Evolutionary conservation across 2,797 vertebrate genomes (phyloP).

Genomic region (Iguana delicatissima): DNA sequence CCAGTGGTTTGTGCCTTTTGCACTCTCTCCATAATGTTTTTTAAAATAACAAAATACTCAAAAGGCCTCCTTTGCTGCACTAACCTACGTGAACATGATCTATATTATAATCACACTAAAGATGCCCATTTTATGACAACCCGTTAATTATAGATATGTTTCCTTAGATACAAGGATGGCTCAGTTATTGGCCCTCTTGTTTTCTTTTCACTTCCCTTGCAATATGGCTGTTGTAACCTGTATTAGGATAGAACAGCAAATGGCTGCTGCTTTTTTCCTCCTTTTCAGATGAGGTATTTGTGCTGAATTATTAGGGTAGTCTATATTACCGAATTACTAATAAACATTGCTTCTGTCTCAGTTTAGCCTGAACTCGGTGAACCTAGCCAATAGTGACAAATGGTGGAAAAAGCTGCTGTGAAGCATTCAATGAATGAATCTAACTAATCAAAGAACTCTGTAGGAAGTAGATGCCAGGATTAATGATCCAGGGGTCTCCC

Average conservation of each 20-base stretch:
- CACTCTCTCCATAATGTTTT: neutral
- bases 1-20: neutral
- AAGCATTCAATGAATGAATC: constrained; percentile 81
- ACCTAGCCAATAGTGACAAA: constrained; percentile 82
- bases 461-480: constrained; percentile 84
- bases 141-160: constrained; percentile 33
- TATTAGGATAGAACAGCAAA: constrained; percentile 70
- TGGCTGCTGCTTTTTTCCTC: constrained; percentile 45
- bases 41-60: constrained; percentile 55
- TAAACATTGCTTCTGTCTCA: constrained; percentile 84
- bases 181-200: constrained; percentile 70
- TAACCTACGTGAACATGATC: constrained; percentile 18
- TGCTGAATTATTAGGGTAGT: constrained; percentile 82
- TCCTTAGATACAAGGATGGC: constrained; percentile 68
- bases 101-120: constrained; percentile 43
- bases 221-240: constrained; percentile 75
- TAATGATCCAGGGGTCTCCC: constrained; percentile 82
- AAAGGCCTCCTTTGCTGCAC: constrained; percentile 28
- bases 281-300: constrained; percentile 81
- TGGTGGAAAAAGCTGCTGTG: constrained; percentile 73
- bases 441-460: constrained; percentile 82
- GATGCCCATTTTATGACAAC: neutral
- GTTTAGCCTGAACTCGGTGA: constrained; percentile 83
- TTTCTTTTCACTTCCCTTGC: constrained; percentile 68
- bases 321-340: constrained; percentile 84